Conservation (phyloP, 1,140 invertebrate species). For the Ceratosolen solmsi region DNA sequence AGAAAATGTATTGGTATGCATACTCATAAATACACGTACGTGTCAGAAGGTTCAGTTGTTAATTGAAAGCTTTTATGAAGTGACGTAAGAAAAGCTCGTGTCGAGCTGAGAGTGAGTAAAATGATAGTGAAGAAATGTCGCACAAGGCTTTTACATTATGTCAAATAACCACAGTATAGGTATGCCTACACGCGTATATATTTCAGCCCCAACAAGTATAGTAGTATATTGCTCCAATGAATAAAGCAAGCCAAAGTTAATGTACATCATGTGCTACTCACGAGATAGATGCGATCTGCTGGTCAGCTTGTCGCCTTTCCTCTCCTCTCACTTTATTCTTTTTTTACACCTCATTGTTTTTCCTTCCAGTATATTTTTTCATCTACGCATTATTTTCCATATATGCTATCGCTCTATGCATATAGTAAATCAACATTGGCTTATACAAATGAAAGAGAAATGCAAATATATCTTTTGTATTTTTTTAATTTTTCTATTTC, state of each 20-base stretch:
- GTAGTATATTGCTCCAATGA: not conserved
- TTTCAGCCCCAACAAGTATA: not conserved
- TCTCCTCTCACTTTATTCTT: not conserved
- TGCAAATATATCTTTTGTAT: not conserved
- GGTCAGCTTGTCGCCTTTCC: slow-evolving; percentile 31
- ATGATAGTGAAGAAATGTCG: not conserved
- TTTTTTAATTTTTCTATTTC: not conserved
- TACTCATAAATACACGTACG: no score
- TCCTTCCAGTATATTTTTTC: no score
- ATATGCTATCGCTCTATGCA: not conserved
- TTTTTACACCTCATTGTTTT: not conserved
- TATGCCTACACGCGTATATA: not conserved
- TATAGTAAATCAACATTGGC: not conserved
- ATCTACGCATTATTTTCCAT: not conserved
- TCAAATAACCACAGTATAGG: not conserved
- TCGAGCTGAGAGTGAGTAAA: not conserved
- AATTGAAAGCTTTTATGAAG: slow-evolving; percentile 11
- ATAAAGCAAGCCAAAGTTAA: slow-evolving; percentile 39
- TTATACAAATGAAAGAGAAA: not conserved
- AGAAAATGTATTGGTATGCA: no score
- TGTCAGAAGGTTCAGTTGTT: slow-evolving; percentile 9
- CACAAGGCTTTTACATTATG: slow-evolving; percentile 38
- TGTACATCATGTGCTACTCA: slow-evolving; percentile 37
- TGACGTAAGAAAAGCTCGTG: slow-evolving; percentile 41
- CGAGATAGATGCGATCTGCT: slow-evolving; percentile 11